Evolutionary conservation across 2,888 invertebrate species (phyloP), one percentile per base, ranked within the genome.

Genomic region (Lasius fuliginosus): DNA sequence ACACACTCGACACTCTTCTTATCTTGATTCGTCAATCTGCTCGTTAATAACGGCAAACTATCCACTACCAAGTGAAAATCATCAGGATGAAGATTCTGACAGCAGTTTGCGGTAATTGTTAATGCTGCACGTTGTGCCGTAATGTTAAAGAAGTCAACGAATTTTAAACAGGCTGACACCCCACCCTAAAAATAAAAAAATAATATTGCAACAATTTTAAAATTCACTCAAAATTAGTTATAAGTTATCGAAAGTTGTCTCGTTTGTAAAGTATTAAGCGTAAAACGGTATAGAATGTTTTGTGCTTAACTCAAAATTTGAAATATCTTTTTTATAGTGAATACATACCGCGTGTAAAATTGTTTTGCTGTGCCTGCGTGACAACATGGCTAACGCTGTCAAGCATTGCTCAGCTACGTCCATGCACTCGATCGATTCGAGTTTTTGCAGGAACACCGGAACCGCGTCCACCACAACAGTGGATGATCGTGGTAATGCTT

Each of bases 381-480:
- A 99, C 74, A 99, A 96, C 97, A 99, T 99, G 94, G 99, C 99
- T 62, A 99, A 96, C 3, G 99, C 99, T 6, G 99, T 99, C 86
- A 99, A 96, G 90, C 99, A 98, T 95, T 99, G 99, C 95, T 99
- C 99, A 4, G 99, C 99, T 30, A 99, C 99, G 95, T 99, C 99
- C 98, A 99, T 99, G 95, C 99, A 99, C 91, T 99, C 99, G 92
- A 99, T 99, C 36, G 98, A 98, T 95, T 99, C 99, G 83, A 99
- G 96, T 95, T 99, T 99, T 95, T 99, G 99, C 82, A 99, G 96
- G 95, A 99, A 99, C 0, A 98, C 98, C 1, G 99, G 99, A 84
- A 99, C 98, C 2, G 99, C 99, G 93, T 99, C 98, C 2, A 99
- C 98, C 12, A 99, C 99, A 2, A 99, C 98, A 33, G 98, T 98